Evolutionary conservation across 2,888 invertebrate species (phyloP).

Genomic region (Bembecia ichneumoniformis): DNA sequence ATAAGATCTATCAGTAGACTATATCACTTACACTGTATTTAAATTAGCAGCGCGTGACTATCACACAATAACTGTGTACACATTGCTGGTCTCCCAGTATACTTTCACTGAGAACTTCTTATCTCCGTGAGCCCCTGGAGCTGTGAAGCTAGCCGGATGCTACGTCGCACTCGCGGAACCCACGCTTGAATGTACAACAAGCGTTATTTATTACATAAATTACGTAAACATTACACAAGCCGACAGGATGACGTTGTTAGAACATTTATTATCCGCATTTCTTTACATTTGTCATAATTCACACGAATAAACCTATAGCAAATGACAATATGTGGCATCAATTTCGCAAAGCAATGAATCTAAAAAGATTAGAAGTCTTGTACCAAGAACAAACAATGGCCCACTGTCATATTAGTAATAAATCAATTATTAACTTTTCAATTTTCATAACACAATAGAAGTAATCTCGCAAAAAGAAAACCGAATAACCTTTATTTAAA

Average conservation of each 20-base stretch:
- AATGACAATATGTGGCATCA: conserved; percentile 4
- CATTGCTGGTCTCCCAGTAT: conserved; percentile 26
- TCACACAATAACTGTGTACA: conserved; percentile 39
- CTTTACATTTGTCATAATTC: conserved; percentile 8
- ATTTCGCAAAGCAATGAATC: conserved; percentile 4
- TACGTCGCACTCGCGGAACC: conserved; percentile 9
- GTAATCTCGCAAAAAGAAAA: too few relatives aligned
- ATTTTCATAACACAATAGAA: too few relatives aligned
- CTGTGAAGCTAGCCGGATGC: conserved; percentile 15
- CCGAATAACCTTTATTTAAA: too few relatives aligned
- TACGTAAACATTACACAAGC: conserved; percentile 18
- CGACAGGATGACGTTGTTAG: conserved; percentile 16
- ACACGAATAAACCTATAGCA: neutral
- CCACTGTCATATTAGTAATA: conserved; percentile 7
- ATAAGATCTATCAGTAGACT: conserved; percentile 45
- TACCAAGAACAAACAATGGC: neutral
- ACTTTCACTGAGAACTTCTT: conserved; percentile 41
- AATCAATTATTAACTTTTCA: too few relatives aligned
- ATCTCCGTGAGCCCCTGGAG: conserved; percentile 24
- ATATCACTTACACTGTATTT: conserved; percentile 30
- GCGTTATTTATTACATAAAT: conserved; percentile 5
- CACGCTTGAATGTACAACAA: conserved; percentile 4
- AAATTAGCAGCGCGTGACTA: conserved; percentile 53
- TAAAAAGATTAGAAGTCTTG: neutral
- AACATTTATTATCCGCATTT: conserved; percentile 12